A percentile compares a stretch with the other conserved stretches of the same genome.
These are phyloP conservation scores for Cottus gobio DNA, from an alignment of 2,113 vertebrate species.

Conservation along the genomic window DNA sequence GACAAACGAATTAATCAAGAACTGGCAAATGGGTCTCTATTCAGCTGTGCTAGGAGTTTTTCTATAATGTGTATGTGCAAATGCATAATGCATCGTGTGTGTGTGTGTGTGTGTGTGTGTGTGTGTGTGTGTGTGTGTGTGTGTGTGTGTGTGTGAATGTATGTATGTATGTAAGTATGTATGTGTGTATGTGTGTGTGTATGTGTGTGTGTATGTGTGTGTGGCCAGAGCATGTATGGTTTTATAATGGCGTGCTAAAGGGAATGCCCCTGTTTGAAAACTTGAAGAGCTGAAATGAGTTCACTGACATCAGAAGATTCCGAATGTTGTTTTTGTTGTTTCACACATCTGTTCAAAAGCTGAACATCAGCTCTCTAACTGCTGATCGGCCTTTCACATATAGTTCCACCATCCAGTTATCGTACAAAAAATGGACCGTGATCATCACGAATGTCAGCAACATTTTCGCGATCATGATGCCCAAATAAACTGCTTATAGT, in stretches of 20 bases:
- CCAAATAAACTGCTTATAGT: neutral
- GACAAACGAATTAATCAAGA: conserved; percentile 78
- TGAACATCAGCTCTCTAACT: neutral
- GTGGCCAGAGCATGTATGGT: conserved; percentile 27
- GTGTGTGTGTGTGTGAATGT: no score
- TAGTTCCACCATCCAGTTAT: neutral
- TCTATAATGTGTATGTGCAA: conserved; percentile 14
- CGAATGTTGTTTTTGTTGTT: conserved; percentile 24
- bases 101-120: conserved; percentile 23
- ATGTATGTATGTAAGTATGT: conserved; percentile 9
- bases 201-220: neutral
- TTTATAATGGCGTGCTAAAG: conserved; percentile 40
- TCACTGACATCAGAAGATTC: conserved; percentile 32
- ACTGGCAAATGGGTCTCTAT: conserved; percentile 66
- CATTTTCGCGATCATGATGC: neutral
- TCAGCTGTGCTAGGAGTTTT: conserved; percentile 45
- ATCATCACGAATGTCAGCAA: neutral
- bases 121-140: conserved; percentile 1
- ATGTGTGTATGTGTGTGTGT: no score
- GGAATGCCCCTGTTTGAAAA: conserved; percentile 40
- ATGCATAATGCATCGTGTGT: conserved; percentile 2
- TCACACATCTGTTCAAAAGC: conserved; percentile 3
- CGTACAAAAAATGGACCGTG: neutral
- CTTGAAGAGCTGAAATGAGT: conserved; percentile 30
- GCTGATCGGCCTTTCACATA: no score